Base-by-base conservation (phyloP, 2,888 invertebrate species). In the Ashinkailepas kermadecensis region DNA sequence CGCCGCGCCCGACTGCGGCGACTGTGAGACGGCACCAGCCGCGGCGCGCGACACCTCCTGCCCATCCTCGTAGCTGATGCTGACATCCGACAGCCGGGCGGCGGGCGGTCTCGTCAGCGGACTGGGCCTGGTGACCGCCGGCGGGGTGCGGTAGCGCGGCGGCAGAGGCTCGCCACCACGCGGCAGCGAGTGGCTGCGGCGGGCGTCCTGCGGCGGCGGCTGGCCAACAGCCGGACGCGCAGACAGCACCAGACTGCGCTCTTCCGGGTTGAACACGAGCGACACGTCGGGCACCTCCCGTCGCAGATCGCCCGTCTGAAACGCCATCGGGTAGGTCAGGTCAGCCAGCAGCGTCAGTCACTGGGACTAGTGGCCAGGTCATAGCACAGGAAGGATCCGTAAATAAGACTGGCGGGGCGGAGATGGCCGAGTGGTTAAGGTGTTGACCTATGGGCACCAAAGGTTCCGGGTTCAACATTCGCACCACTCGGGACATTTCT, bases 251-350 rank as follows among this genome's bases (percentile, higher is more conserved):
- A 56, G 54, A 15, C 74, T 74, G 10, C 74, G 74, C 74, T 74
- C 74, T 8, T 74, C 56, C 11, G 74, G 74, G 74, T 74, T 74
- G 21, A 74, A 74, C 18, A 74, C 74, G 9, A 74, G 74, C 15
- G 74, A 74, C 10, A 74, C 74, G n/a, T 74, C 74, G 7, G 74
- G 74, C 54, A 74, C 74, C 11, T 74, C 74, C 2, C 54, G 74
- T 0, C 74, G 74, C 10, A 56, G 21, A 8, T 56, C 74, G 21
- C 21, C 10, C 3, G 8, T 25, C 70, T 70, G 67, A 67, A 67
- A 23, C 23, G 39, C 39, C 39, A 4, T 4, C 39, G 39, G 39
- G 4, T 39, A 1, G 39, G 39, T 39, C 39, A 39, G 39, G 39
- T 39, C 39, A 39, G 39, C 39, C 39, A 39, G 39, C 1, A 39